phyloP scores from a whole-genome alignment of 2,888 invertebrate genomes.

The Drosophila cognata region DNA sequence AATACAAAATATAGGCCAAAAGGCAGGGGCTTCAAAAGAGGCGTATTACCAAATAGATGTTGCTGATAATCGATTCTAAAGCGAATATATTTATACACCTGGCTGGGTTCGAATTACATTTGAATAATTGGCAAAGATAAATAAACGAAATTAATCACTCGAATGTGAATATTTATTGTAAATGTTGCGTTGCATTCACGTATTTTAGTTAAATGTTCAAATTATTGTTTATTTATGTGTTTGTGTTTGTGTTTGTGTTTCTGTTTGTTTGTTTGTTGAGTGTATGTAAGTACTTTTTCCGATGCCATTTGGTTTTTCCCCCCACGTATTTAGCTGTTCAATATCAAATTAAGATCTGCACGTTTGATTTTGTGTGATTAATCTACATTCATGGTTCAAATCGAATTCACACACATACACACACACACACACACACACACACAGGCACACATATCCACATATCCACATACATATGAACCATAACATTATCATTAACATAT shows the following conservation, averaged over 20 bases:
- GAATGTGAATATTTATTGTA: neutral
- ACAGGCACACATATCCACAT: neutral
- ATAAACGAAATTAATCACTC: conserved; percentile 9
- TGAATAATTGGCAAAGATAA: conserved; percentile 27
- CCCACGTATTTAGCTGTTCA: conserved; percentile 24
- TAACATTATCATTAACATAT: conserved; percentile 27
- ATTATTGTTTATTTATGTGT: conserved; percentile 18
- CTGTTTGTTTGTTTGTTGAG: neutral
- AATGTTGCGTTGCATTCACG: neutral
- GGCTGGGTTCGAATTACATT: conserved; percentile 20
- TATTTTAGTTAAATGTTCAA: conserved; percentile 8
- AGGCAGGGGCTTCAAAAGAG: neutral
- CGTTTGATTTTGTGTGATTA: conserved; percentile 16
- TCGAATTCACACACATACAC: conserved; percentile 9
- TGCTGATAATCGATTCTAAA: conserved; percentile 18
- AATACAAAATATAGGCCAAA: conserved; percentile 4
- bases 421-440: neutral
- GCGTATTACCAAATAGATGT: neutral
- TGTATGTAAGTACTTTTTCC: conserved; percentile 14
- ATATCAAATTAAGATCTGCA: conserved; percentile 22
- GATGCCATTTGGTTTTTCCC: conserved; percentile 18
- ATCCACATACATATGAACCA: conserved; percentile 20
- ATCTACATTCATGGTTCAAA: conserved; percentile 13
- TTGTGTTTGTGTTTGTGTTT: conserved; percentile 11
- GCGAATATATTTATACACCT: conserved; percentile 11